Evolutionary conservation across 2,797 vertebrate species (phyloP), one percentile per base, ranked within the genome.

Genomic region (Setipinna tenuifilis): DNA sequence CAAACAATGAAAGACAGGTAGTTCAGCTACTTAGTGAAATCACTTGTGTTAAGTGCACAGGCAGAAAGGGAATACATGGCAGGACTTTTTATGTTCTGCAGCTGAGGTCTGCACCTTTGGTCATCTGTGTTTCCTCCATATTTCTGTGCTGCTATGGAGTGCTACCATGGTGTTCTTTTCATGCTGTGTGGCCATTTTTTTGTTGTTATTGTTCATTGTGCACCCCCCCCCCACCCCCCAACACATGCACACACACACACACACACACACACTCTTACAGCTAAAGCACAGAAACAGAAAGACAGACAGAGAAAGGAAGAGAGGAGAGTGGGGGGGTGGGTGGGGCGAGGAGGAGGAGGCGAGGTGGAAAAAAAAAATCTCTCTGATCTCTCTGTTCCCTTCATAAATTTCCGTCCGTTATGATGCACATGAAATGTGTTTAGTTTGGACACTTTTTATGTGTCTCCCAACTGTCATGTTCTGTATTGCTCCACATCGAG

Each of bases 401-500:
- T 86, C 83, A 85, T 86, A 86, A 86, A 84, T 84, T 83, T 10
- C 68, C 61, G 80, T 83, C 68, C 2, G 81, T 83, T 83, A 87
- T 83, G 83, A 81, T 83, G 81, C 71, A 58, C 68, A 87, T 61
- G 68, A 21, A 65, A 78, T 54, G 16, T 87, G 85, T 82, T 88
- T 88, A 85, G 82, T 41, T 61, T 31, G 82, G 82, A 86, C 84
- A 84, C 87, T 81, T 86, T 84, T 71, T 71, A 31, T 87, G 83
- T 90, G 92, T 88, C 84, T 89, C 89, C 85, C 92, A 85, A 86
- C 83, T 61, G 82, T 89, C 86, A 82, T 85, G 86, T 88, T 75
- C 84, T 87, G 90, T 89, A 90, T 87, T 91, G 86, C 88, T 54
- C 86, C 89, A 91, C 89, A 85, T 84, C 91, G 86, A 86, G 88